Conservation (phyloP, 2,797 vertebrate genomes). For the Onychomys torridus region DNA sequence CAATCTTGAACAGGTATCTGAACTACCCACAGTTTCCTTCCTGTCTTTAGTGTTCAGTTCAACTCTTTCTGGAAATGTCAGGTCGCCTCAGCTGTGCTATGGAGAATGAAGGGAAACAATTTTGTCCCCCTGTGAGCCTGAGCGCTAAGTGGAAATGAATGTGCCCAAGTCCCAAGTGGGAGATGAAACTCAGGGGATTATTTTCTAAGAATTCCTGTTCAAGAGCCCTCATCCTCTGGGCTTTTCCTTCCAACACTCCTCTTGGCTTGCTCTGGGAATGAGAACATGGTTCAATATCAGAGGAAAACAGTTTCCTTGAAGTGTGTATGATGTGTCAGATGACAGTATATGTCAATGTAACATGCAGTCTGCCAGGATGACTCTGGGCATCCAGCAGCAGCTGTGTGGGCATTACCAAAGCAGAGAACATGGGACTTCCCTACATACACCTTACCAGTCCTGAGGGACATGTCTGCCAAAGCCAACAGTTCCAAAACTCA, state of each 20-base stretch:
- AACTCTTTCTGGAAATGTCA: conserved; percentile 69
- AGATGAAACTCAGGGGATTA: background rate
- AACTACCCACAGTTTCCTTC: conserved; percentile 49
- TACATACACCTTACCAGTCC: background rate
- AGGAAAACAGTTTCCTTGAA: background rate
- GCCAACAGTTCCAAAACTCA: background rate
- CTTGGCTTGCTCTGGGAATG: background rate
- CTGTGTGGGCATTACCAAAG: background rate
- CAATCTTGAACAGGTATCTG: background rate
- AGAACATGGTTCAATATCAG: background rate
- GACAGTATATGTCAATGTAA: background rate
- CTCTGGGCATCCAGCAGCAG: background rate
- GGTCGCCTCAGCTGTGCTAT: conserved; percentile 58
- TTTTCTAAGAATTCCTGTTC: background rate
- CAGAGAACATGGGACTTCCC: background rate
- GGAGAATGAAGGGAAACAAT: conserved; percentile 34
- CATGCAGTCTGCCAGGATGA: background rate
- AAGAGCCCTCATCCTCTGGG: fast-evolving
- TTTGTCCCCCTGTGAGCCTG: background rate
- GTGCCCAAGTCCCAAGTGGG: background rate
- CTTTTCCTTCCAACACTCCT: background rate
- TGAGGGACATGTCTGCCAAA: background rate
- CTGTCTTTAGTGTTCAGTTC: conserved; percentile 19
- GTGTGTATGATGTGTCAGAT: background rate
- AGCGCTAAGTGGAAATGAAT: conserved; percentile 21